Conservation (phyloP, 2,113 vertebrate genomes). For the Centropus unirufus region DNA sequence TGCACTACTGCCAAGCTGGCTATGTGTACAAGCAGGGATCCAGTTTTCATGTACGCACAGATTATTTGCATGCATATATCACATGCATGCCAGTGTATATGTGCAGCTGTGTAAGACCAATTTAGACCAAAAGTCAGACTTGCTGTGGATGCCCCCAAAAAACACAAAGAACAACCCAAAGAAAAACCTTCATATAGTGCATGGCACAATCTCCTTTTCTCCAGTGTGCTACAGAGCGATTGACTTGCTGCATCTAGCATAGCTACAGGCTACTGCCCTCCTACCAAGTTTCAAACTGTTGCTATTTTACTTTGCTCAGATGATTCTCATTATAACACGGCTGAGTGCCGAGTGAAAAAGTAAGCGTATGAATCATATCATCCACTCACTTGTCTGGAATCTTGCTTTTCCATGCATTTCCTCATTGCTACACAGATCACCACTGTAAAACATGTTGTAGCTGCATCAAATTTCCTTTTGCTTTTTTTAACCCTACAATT, state of each 20-base stretch:
- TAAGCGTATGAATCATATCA: constrained; percentile 6
- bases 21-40: not conserved
- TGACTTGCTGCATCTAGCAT: not conserved
- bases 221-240: not conserved
- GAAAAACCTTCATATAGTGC: not conserved
- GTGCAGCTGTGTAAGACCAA: not conserved
- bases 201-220: not conserved
- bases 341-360: not conserved
- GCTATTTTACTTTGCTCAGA: constrained; percentile 6
- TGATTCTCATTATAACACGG: constrained; percentile 26
- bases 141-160: not conserved
- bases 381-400: constrained; percentile 14
- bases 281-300: not conserved
- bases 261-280: not conserved
- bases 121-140: not conserved
- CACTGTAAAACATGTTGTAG: not conserved
- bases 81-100: not conserved
- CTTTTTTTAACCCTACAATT: constrained; percentile 11
- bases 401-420: constrained; percentile 9
- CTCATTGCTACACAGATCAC: not conserved
- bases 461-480: not conserved
- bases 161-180: not conserved
- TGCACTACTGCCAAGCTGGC: not conserved
- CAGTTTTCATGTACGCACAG: not conserved
- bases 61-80: not conserved